A percentile compares a stretch with the other conserved stretches of the same genome.
Conservation (phyloP, 2,888 invertebrate species). For the Mimachlamys varia region DNA sequence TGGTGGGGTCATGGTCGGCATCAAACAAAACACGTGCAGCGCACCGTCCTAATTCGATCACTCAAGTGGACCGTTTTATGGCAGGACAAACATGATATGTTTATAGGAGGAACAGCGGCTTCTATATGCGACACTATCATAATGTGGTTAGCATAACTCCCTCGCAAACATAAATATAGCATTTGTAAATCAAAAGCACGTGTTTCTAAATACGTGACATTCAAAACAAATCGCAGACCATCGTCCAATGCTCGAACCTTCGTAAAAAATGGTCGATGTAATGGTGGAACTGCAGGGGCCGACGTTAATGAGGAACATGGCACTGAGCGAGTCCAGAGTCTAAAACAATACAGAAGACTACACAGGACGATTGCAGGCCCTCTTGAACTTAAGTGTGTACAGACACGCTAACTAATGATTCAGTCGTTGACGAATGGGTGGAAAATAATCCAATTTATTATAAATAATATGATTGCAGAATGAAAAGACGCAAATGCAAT, state of each 20-base stretch:
- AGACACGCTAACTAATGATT: neutral
- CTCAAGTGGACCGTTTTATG: neutral
- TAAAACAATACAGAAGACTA: neutral
- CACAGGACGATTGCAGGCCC: neutral
- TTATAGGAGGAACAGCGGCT: neutral
- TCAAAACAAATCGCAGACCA: neutral
- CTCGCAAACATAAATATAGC: neutral
- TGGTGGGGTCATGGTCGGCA: neutral
- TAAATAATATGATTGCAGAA: slow-evolving; percentile 36
- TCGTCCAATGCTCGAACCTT: neutral
- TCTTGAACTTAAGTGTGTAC: neutral
- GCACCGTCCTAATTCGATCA: neutral
- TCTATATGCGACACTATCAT: neutral
- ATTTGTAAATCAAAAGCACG: neutral
- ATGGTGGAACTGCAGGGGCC: neutral
- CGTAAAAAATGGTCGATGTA: neutral
- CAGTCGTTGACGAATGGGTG: slow-evolving; percentile 3
- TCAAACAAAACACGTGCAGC: neutral
- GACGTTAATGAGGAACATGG: neutral
- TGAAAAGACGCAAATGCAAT: slow-evolving; percentile 36
- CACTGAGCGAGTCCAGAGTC: neutral
- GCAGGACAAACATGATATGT: neutral
- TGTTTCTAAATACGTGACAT: neutral
- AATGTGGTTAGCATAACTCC: neutral
- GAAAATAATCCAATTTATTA: slow-evolving; percentile 33